A percentile compares a stretch with the other conserved stretches of the same genome.
These are phyloP conservation scores for Rhabdornis inornatus DNA, from an alignment of 2,113 vertebrate species.

Conservation along the genomic window DNA sequence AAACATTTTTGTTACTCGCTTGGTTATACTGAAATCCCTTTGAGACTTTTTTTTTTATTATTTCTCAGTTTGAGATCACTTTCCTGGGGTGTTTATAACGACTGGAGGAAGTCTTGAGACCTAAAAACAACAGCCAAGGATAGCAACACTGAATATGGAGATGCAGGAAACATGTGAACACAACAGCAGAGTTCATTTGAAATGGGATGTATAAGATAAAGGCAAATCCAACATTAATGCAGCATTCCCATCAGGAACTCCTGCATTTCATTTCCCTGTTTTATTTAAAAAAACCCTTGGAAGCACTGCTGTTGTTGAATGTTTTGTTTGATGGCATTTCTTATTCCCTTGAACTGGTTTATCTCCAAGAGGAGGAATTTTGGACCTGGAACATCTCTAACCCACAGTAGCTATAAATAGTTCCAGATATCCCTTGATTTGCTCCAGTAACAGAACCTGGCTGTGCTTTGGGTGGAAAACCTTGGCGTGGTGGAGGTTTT, in stretches of 20 bases:
- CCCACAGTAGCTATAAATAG: neutral
- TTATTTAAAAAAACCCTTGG: neutral
- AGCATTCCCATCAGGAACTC: neutral
- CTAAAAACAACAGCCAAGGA: neutral
- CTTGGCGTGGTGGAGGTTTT: fast-evolving
- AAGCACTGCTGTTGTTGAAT: neutral
- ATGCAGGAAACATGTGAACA: neutral
- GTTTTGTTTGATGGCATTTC: neutral
- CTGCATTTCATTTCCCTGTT: neutral
- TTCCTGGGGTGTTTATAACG: slow-evolving; percentile 48
- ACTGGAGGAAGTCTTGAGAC: neutral
- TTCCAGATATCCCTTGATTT: neutral
- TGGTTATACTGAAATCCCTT: slow-evolving; percentile 67
- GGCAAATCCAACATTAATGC: neutral
- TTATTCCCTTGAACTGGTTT: neutral
- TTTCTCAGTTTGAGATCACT: neutral
- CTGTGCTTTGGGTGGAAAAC: neutral
- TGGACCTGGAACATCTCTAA: neutral
- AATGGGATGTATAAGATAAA: neutral
- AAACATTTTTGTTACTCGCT: slow-evolving; percentile 49
- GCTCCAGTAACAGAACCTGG: neutral
- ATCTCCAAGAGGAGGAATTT: neutral
- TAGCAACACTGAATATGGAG: neutral
- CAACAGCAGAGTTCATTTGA: neutral
- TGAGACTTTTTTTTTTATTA: neutral